Evolutionary conservation across 2,797 vertebrate species (phyloP), one percentile per base, ranked within the genome.

Genomic region (Anguilla megastoma): DNA sequence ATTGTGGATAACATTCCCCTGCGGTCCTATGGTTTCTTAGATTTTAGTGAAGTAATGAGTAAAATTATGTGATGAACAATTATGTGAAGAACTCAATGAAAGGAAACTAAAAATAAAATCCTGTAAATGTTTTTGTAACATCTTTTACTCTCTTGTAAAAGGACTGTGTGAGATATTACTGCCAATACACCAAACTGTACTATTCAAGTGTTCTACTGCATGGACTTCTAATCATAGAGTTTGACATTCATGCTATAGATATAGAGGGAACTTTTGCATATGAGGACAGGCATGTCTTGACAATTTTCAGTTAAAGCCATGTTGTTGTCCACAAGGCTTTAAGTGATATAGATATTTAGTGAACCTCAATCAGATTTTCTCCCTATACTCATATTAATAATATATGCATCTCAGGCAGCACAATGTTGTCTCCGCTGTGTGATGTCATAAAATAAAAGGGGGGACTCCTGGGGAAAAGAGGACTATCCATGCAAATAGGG

Each of bases 321-420:
- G 18, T 80, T 48, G 76, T 48, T 80, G 76, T 48, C 76, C 41
- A 50, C 18, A 76, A 41, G 33, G 71, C 71, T 76, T 76, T 76
- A 36, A 76, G 0, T 36, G 33, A 36, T 76, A 76, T 41, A 2
- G 41, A 18, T 82, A 48, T 50, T 82, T 48, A 24, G 41, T 82
- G 45, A 48, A 24, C 79, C 79, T 82, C 18, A 14, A 7, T 82
- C 45, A 41, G 30, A 79, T 10, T 24, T 82, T 48, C 50, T 3
- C 41, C 45, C 45, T 9, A n/a, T 9, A 9, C 41, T 82, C 6
- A 82, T 82, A 9, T 45, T 82, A 48, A 24, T 82, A 48, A 24
- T 82, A n/a, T 41, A 21, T 82, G 6, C 3, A 48, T 18, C 45
- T 82, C 74, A 41, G 74, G 45, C 45, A 82, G 21, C 79, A n/a